Conservation (phyloP, 2,888 invertebrate species). For the Chymomyza amoena region DNA sequence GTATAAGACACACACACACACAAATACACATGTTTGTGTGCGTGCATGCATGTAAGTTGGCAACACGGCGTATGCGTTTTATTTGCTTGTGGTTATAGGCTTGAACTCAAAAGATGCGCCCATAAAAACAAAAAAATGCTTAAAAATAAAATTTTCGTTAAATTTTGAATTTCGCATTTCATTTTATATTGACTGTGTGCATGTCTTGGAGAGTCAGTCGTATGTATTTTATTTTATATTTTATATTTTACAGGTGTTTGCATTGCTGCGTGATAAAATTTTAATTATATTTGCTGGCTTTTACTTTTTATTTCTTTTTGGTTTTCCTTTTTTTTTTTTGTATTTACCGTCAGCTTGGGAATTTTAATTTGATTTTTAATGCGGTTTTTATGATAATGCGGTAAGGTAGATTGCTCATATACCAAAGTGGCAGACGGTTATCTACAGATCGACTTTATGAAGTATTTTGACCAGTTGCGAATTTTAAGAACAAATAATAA, state of each 20-base stretch:
- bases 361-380: constrained; percentile 31
- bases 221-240: constrained; percentile 30
- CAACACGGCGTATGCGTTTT: constrained; percentile 57
- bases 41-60: constrained; percentile 37
- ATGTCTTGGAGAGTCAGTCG: background rate
- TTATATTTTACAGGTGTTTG: constrained; percentile 47
- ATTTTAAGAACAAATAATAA: no score
- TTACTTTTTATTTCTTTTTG: constrained; percentile 2
- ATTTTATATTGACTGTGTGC: constrained; percentile 33
- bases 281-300: constrained; percentile 47
- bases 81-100: constrained; percentile 40
- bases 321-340: background rate
- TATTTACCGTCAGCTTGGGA: constrained; percentile 1
- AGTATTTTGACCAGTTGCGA: constrained; percentile 26
- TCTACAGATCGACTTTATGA: background rate
- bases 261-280: constrained; percentile 46
- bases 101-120: constrained; percentile 46
- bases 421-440: background rate
- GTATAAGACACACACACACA: background rate
- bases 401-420: background rate
- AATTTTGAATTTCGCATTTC: constrained; percentile 57
- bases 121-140: constrained; percentile 39
- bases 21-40: background rate
- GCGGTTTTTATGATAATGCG: background rate
- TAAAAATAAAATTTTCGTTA: constrained; percentile 63